These are phyloP conservation scores for Camponotus fellah DNA, from an alignment of 2,888 invertebrate species.

Conservation along the genomic window DNA sequence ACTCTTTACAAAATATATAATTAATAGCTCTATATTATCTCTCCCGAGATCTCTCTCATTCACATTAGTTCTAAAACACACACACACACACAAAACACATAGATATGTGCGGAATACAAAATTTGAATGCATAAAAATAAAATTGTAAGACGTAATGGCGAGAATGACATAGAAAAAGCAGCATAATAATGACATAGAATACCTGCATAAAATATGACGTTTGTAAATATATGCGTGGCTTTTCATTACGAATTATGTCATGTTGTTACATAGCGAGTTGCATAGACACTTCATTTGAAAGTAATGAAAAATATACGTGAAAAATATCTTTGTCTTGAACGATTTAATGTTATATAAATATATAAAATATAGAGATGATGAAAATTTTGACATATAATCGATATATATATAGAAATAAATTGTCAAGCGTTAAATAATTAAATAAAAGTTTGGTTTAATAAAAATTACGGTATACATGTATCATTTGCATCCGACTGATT, in stretches of 20 bases:
- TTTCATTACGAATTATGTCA: constrained; percentile 42
- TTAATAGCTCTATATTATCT: neutral
- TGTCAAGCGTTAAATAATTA: neutral
- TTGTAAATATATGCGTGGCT: constrained; percentile 38
- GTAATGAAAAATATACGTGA: neutral
- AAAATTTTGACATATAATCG: neutral
- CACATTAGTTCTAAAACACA: neutral
- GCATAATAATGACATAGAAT: constrained; percentile 15
- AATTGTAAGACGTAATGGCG: constrained; percentile 5
- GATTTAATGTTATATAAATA: neutral
- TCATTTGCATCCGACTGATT: neutral
- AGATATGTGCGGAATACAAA: neutral
- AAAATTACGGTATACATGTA: neutral
- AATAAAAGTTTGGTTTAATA: neutral
- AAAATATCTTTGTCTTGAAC: no score
- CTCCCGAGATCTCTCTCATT: neutral
- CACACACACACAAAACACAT: neutral
- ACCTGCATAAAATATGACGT: constrained; percentile 10
- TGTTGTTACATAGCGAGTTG: constrained; percentile 11
- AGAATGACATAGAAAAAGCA: constrained; percentile 16
- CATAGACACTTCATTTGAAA: neutral
- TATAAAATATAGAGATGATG: neutral
- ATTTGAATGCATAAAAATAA: constrained; percentile 11
- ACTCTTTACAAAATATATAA: neutral
- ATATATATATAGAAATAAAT: neutral